Evolutionary conservation across 2,113 vertebrate species (phyloP).

Genomic region (Hippocampus abdominalis): DNA sequence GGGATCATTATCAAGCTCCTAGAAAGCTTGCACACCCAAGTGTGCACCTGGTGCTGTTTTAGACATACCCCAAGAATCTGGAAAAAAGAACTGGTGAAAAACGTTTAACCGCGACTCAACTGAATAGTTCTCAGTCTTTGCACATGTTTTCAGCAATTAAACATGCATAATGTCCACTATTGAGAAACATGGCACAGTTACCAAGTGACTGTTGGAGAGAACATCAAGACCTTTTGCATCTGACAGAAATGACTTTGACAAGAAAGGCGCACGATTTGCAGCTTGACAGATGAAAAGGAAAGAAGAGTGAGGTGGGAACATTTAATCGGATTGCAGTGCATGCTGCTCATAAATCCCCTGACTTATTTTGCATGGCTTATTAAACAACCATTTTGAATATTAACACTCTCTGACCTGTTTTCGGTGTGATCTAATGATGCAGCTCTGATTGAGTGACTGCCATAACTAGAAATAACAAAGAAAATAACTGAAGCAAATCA

Average conservation of each 20-base stretch:
- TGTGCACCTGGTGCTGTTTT: too few relatives aligned
- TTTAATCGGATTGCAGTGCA: constrained; percentile 38
- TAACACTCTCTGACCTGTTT: constrained; percentile 30
- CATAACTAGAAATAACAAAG: background rate
- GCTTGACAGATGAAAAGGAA: constrained; percentile 25
- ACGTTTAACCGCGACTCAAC: too few relatives aligned
- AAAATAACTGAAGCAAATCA: background rate
- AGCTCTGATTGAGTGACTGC: constrained; percentile 12
- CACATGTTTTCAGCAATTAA: too few relatives aligned
- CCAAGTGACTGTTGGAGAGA: constrained; percentile 27
- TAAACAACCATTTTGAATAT: constrained; percentile 39
- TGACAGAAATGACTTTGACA: constrained; percentile 6
- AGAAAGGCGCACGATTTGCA: constrained; percentile 8
- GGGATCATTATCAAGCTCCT: too few relatives aligned
- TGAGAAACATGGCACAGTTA: constrained; percentile 38
- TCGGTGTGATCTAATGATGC: background rate
- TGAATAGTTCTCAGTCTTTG: too few relatives aligned
- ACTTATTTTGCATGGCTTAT: constrained; percentile 28
- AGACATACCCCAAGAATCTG: too few relatives aligned
- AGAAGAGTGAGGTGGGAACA: constrained; percentile 14
- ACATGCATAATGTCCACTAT: too few relatives aligned
- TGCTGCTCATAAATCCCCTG: constrained; percentile 21
- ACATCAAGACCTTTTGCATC: constrained; percentile 36
- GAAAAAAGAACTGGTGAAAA: too few relatives aligned
- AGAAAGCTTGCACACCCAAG: too few relatives aligned